A percentile compares a stretch with the other conserved stretches of the same genome.
Conservation (phyloP, 2,113 vertebrate species). For the Grantiella picta region DNA sequence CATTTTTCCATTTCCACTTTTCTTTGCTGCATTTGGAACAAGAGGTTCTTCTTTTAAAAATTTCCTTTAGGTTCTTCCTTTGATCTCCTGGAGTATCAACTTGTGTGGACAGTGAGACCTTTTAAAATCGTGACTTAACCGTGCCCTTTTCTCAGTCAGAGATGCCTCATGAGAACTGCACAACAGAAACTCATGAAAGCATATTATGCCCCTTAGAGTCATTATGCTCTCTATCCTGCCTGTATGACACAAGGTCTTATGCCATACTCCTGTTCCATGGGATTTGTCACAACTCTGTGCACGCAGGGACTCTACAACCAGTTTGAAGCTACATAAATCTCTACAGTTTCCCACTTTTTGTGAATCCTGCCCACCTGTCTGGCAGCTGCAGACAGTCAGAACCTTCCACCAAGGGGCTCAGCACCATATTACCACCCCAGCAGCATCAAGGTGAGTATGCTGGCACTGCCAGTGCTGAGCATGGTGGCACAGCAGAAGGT, state of each 20-base stretch:
- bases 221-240: not conserved
- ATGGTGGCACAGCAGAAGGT: not conserved
- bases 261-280: fast-evolving
- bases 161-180: not conserved
- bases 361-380: not conserved
- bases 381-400: not conserved
- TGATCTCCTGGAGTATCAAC: not conserved
- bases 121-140: not conserved
- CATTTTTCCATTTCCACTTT: not conserved
- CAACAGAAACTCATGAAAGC: not conserved
- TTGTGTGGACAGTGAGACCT: not conserved
- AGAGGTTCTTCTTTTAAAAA: not conserved
- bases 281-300: not conserved
- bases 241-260: not conserved
- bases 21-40: not conserved
- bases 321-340: not conserved
- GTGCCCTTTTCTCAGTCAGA: not conserved
- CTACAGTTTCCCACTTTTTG: not conserved
- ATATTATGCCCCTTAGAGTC: not conserved
- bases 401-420: not conserved
- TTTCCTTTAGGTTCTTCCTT: not conserved
- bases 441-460: fast-evolving
- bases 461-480: not conserved
- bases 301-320: not conserved
- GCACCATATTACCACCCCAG: fast-evolving